Evolutionary conservation across 2,797 vertebrate genomes (phyloP), one percentile per base, ranked within the genome.

Genomic region (Harpagifer antarcticus): DNA sequence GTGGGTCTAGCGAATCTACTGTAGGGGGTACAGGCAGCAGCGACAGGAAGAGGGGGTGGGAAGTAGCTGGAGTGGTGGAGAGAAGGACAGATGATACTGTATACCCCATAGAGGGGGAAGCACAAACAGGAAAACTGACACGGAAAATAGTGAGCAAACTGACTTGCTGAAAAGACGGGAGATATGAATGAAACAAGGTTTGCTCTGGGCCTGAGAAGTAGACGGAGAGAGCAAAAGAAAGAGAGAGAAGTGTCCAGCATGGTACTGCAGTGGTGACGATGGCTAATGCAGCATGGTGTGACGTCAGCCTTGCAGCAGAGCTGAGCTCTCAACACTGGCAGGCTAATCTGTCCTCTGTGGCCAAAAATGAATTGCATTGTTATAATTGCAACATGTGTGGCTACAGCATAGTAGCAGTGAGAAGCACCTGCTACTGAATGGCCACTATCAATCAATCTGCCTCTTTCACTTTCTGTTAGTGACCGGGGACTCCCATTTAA

Each of bases 291-390:
- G 90, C 87, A 91, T n/a, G 83, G 64, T 78, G 90, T 94, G 94
- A 94, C 92, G 91, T 94, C 92, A 94, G 74, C 83, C 89, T 91
- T 93, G 92, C 93, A 92, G 91, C 91, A 93, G 86, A 88, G 87
- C 87, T 23, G 78, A 81, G 83, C 85, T 72, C 85, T 72, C 59
- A 91, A 80, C 85, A 79, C 74, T 81, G 81, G 72, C 82, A 88
- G 86, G 81, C 86, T 91, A 91, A 93, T 91, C 84, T 88, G 85
- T 93, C 91, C 91, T 91, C 85, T 85, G 89, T 88, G 88, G 87
- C 72, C 84, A 60, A 23, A 83, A 82, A 91, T 89, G 82, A 91
- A 90, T 89, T 84, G 85, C 84, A 76, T 76, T 68, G 61, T 81
- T 83, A 79, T 74, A 86, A 87, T 85, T 84, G 84, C 87, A 71